Percentiles rank a stretch among this genome's conserved stretches.
Evolutionary conservation across 2,888 invertebrate species (phyloP).

Genomic region (Ichneumoninae sp.): DNA sequence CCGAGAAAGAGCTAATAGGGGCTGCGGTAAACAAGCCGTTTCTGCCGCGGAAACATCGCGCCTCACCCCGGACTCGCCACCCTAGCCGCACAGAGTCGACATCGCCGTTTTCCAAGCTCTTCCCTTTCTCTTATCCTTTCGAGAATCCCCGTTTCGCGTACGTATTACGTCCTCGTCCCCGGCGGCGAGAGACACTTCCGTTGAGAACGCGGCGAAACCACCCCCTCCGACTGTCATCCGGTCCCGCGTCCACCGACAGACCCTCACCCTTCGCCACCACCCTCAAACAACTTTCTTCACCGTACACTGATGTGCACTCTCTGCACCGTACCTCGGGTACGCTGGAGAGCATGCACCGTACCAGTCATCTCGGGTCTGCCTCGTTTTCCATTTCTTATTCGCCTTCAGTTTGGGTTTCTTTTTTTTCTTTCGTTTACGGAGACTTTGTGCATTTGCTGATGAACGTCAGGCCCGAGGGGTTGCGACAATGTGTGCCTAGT

Average conservation of each 20-base stretch:
- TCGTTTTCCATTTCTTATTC: constrained; percentile 48
- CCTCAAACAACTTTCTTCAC: constrained; percentile 64
- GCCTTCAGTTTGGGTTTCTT: constrained; percentile 17
- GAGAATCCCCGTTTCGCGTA: constrained; percentile 44
- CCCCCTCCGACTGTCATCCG: constrained; percentile 49
- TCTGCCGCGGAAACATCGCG: constrained; percentile 75
- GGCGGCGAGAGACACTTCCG: constrained; percentile 52
- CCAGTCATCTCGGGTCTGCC: constrained; percentile 29
- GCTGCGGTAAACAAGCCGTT: constrained; percentile 79
- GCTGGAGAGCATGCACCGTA: background rate
- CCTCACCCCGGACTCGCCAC: constrained; percentile 37
- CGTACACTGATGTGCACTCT: constrained; percentile 47
- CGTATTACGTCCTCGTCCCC: constrained; percentile 37
- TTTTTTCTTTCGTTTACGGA: background rate
- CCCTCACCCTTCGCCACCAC: background rate
- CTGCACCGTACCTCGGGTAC: constrained; percentile 11
- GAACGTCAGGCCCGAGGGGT: constrained; percentile 8
- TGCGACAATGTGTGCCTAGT: background rate
- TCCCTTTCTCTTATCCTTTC: constrained; percentile 53
- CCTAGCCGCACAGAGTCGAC: constrained; percentile 42
- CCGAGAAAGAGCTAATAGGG: constrained; percentile 77
- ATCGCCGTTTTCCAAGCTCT: constrained; percentile 47
- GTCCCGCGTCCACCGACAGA: constrained; percentile 39
- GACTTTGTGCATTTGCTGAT: constrained; percentile 33
- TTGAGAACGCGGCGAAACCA: constrained; percentile 33